Evolutionary conservation across 2,888 invertebrate genomes (phyloP).

Genomic region (Luperina testacea): DNA sequence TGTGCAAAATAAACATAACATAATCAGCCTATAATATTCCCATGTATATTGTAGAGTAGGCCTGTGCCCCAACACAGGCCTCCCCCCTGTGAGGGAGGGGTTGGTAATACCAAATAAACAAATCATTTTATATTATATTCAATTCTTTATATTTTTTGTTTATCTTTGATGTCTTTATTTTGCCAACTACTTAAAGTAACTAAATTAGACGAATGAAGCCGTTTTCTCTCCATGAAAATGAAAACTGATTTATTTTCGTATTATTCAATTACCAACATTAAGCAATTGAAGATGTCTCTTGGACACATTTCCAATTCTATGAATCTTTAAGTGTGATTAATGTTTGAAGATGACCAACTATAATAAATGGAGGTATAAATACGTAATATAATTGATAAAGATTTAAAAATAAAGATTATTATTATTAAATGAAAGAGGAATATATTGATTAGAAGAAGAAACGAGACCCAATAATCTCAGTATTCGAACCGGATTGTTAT

Average conservation of each 20-base stretch:
- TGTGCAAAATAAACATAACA: not conserved
- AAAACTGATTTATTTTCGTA: constrained; percentile 7
- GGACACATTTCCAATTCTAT: not conserved
- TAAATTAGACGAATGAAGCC: not conserved
- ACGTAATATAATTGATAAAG: constrained; percentile 1
- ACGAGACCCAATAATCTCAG: not conserved
- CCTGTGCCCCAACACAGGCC: no score
- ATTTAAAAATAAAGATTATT: no score
- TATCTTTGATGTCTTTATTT: not conserved
- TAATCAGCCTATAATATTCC: no score
- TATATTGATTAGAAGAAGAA: constrained; percentile 14
- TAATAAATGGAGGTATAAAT: constrained; percentile 14
- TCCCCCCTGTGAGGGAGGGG: no score
- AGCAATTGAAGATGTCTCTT: not conserved
- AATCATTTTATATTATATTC: no score
- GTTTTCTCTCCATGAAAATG: not conserved
- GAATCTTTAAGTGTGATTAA: constrained; percentile 21
- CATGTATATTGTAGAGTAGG: no score
- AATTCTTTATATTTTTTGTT: not conserved
- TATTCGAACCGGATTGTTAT: not conserved
- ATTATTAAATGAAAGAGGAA: not conserved
- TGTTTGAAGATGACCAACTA: constrained; percentile 2
- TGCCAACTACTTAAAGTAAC: not conserved
- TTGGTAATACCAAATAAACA: no score
- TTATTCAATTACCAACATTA: constrained; percentile 5